These are phyloP conservation scores for Diprion similis DNA, from an alignment of 1,140 invertebrate species.

Conservation along the genomic window DNA sequence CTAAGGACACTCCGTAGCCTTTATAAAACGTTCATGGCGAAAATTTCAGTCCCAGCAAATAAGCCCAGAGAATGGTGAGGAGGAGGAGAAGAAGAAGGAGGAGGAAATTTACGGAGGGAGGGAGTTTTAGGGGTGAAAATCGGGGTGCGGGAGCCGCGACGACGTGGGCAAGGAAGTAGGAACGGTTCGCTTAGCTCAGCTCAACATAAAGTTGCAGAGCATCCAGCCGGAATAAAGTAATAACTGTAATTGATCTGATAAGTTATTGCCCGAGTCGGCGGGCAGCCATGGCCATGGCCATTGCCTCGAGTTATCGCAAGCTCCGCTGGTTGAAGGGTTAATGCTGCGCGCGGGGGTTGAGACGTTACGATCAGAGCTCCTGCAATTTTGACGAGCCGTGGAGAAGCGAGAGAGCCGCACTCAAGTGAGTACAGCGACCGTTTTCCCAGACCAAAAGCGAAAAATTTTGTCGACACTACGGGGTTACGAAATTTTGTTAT, in stretches of 20 bases:
- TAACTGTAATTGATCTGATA: slow-evolving; percentile 60
- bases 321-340: neutral
- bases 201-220: slow-evolving; percentile 44
- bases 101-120: neutral
- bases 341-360: too few relatives aligned
- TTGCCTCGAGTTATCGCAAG: neutral
- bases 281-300: slow-evolving; percentile 12
- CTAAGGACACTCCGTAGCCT: too few relatives aligned
- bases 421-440: neutral
- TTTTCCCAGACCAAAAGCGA: too few relatives aligned
- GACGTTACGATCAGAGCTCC: neutral
- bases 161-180: slow-evolving; percentile 17
- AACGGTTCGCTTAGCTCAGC: slow-evolving; percentile 47
- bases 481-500: too few relatives aligned
- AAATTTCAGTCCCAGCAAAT: too few relatives aligned
- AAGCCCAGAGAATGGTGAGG: too few relatives aligned
- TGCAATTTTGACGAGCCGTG: neutral
- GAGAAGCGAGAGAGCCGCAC: neutral
- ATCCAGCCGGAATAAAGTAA: slow-evolving; percentile 55
- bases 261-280: slow-evolving; percentile 42
- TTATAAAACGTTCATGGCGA: too few relatives aligned
- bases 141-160: neutral
- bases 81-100: neutral
- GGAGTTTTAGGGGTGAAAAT: neutral
- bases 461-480: too few relatives aligned